Percentiles rank a stretch among this genome's conserved stretches.
phyloP scores from a whole-genome alignment of 2,113 vertebrate genomes.

The Myrmecophaga tridactyla region DNA sequence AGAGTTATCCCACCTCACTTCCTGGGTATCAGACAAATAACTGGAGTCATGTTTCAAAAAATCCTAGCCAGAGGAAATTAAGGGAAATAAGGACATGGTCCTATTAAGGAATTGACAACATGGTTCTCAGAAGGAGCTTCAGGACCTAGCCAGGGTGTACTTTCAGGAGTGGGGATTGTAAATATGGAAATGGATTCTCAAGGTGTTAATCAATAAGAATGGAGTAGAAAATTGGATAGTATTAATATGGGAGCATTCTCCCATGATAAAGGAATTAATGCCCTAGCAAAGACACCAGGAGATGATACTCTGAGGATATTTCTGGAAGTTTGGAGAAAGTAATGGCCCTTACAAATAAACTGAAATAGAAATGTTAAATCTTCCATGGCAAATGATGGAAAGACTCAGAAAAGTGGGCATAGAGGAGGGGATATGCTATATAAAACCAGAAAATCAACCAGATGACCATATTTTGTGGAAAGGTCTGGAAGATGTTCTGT shows the following conservation, averaged over 20 bases:
- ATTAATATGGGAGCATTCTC: neutral
- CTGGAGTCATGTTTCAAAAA: neutral
- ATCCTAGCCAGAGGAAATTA: neutral
- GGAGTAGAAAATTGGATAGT: neutral
- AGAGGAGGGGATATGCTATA: neutral
- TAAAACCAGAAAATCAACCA: neutral
- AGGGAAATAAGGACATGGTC: neutral
- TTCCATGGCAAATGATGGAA: neutral
- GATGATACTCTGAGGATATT: neutral
- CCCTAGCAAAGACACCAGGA: neutral
- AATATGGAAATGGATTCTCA: neutral
- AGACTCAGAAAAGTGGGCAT: neutral
- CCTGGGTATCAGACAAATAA: neutral
- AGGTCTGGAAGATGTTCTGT: neutral
- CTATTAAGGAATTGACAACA: neutral
- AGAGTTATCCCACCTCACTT: neutral
- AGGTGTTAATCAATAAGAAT: neutral
- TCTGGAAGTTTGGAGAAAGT: neutral
- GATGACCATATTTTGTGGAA: neutral
- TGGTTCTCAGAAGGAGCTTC: neutral
- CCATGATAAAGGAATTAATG: neutral
- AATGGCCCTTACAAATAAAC: neutral
- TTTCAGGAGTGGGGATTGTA: neutral
- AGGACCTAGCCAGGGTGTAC: neutral
- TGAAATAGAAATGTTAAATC: neutral